A percentile compares a stretch with the other conserved stretches of the same genome.
Evolutionary conservation across 2,888 invertebrate species (phyloP).

Genomic region (Gibbula magus): DNA sequence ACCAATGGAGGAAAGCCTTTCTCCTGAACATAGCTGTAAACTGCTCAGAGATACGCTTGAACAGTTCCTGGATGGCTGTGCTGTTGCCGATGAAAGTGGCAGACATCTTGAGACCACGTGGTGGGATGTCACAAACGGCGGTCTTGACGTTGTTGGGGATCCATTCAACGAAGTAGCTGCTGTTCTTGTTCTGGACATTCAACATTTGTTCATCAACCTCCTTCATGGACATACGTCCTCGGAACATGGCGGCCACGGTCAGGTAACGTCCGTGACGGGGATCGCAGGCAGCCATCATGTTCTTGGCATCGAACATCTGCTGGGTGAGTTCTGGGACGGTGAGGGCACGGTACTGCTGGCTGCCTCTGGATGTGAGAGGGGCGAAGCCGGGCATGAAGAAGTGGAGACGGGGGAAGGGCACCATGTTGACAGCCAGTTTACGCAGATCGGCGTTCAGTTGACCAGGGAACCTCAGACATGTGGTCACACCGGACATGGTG

Average conservation of each 20-base stretch:
- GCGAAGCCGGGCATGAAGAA: conserved; percentile 61
- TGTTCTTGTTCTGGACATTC: conserved; percentile 80
- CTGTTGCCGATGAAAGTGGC: conserved; percentile 80
- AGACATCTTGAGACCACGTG: conserved; percentile 81
- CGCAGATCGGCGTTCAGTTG: neutral
- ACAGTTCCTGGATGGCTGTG: conserved; percentile 66
- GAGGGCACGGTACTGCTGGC: conserved; percentile 6
- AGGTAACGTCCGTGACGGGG: conserved; percentile 3
- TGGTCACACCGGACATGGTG: too few relatives aligned
- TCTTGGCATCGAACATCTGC: conserved; percentile 6
- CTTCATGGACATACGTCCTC: conserved; percentile 73
- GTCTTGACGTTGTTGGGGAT: conserved; percentile 5
- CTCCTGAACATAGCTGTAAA: conserved; percentile 94
- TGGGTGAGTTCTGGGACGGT: conserved; percentile 2
- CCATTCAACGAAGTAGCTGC: conserved; percentile 38
- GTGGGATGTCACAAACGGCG: conserved; percentile 3
- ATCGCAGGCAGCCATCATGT: conserved; percentile 13
- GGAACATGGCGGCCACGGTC: conserved; percentile 66
- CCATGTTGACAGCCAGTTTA: conserved; percentile 3
- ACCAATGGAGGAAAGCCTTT: conserved; percentile 80
- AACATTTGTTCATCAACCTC: conserved; percentile 80
- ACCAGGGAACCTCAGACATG: neutral
- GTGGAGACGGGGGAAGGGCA: conserved; percentile 3
- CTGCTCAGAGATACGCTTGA: conserved; percentile 49
- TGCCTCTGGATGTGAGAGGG: neutral